Percentiles rank a stretch among this genome's conserved stretches.
phyloP scores from a whole-genome alignment of 2,113 vertebrate genomes.

The Solea solea region DNA sequence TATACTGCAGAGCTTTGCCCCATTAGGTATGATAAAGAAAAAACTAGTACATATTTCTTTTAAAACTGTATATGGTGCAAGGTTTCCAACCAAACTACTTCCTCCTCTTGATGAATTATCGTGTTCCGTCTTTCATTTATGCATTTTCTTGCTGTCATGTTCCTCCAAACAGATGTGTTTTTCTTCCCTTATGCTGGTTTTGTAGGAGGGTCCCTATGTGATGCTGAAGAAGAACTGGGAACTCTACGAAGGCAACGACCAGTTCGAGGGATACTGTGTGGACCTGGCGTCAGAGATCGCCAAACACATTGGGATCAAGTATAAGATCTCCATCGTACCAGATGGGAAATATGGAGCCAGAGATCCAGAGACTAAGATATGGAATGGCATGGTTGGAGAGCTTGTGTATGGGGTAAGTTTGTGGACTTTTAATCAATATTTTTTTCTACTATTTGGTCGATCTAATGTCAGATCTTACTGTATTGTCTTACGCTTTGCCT shows the following conservation, averaged over 20 bases:
- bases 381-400: slow-evolving; percentile 99
- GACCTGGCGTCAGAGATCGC: slow-evolving; percentile 98
- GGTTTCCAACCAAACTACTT: slow-evolving; percentile 11
- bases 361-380: slow-evolving; percentile 98
- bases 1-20: neutral
- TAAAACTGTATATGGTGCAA: neutral
- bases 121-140: slow-evolving; percentile 3
- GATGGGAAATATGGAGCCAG: slow-evolving; percentile 99
- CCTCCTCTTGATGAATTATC: neutral
- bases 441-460: neutral
- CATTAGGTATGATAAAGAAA: neutral
- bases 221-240: slow-evolving; percentile 99
- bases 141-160: slow-evolving; percentile 29
- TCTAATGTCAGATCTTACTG: neutral
- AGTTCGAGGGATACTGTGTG: slow-evolving; percentile 98
- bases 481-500: neutral
- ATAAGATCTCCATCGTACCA: slow-evolving; percentile 98
- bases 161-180: slow-evolving; percentile 70
- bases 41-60: neutral
- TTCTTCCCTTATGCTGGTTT: slow-evolving; percentile 68
- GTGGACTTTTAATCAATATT: neutral
- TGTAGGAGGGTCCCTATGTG: slow-evolving; percentile 98
- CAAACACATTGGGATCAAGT: slow-evolving; percentile 99
- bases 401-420: slow-evolving; percentile 94
- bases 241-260: slow-evolving; percentile 97